Evolutionary conservation across 1,140 invertebrate genomes (phyloP).

Genomic region (Augochlora pura): DNA sequence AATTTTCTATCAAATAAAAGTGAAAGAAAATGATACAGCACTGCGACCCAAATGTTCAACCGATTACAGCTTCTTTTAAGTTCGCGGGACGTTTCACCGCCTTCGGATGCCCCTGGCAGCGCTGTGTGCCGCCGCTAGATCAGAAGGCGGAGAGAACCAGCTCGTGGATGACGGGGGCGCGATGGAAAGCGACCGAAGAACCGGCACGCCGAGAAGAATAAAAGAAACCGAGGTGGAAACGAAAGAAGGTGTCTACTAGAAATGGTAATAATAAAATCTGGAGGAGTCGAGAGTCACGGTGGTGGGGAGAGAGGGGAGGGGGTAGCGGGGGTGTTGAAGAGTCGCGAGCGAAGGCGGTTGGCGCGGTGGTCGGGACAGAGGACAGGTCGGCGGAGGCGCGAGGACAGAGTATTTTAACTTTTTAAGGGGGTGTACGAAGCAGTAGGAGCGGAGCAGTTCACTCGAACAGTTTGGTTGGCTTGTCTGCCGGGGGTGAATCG

Average conservation of each 20-base stretch:
- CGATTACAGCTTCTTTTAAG: no score
- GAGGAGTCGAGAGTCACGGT: constrained; percentile 56
- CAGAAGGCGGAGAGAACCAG: no score
- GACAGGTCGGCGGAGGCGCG: constrained; percentile 64
- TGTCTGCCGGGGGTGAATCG: constrained; percentile 69
- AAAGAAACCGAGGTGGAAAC: constrained; percentile 55
- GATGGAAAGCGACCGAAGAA: constrained; percentile 6
- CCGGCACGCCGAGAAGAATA: neutral
- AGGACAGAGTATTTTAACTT: constrained; percentile 78
- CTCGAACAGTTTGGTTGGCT: constrained; percentile 77
- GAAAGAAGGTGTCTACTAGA: constrained; percentile 70
- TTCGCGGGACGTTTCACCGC: no score
- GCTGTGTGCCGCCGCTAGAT: no score
- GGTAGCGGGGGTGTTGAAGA: neutral
- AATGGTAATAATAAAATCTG: constrained; percentile 77
- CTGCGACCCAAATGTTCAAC: no score
- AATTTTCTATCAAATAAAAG: no score
- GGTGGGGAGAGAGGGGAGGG: no score
- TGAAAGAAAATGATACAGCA: no score
- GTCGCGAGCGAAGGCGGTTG: constrained; percentile 32
- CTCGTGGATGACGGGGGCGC: constrained; percentile 47
- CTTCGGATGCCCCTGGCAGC: no score
- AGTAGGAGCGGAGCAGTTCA: constrained; percentile 70
- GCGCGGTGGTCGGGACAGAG: constrained; percentile 39
- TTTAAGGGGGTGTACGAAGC: constrained; percentile 70